Evolutionary conservation across 2,113 vertebrate genomes (phyloP), one percentile per base, ranked within the genome.

Genomic region (Lophura nycthemera): DNA sequence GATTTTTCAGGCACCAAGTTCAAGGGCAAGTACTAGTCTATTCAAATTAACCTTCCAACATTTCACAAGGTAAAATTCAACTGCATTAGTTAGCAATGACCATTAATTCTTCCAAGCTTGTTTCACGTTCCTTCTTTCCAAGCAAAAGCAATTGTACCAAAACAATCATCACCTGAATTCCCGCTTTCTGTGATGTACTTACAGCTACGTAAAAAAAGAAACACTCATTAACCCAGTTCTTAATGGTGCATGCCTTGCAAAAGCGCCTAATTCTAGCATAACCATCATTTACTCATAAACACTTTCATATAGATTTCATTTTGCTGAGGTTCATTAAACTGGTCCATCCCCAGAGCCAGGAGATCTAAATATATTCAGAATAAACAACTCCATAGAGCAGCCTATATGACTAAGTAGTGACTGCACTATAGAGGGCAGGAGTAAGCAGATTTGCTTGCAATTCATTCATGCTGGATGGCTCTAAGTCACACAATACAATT

Each of bases 341-440:
- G 69, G 42, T 77, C 76, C 78, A 64, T 90, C 86, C 86, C 76
- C 42, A 73, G 45, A 72, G 89, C 86, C 77, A 32, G 20, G 60
- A 50, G 70, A 56, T 69, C 87, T 88, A 93, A 90, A 95, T 82
- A 91, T 89, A 95, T 48, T 85, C 43, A 40, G 30, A 86, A 96
- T 67, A 96, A 95, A 95, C 95, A 91, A 94, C 79, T 81, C 79
- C 59, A 91, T 74, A 89, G 76, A 95, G 65, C 83, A 92, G 79
- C 36, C 87, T 83, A 67, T 79, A 93, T 83, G 88, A 96, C 84
- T 93, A 96, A 94, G 85, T 72, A 96, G 59, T 71, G 84, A 89
- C 86, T 96, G 92, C 92, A 91, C 93, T 95, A 96, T 83, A 96
- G 95, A 97, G 94, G 92, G 96, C 93, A 94, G 92, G 92, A 79